Evolutionary conservation across 30 jellyfish, hydroid and myxozoan species (phyloP), one percentile per base, ranked within the genome.

Genomic region (Hydractinia symbiolongicarpus): DNA sequence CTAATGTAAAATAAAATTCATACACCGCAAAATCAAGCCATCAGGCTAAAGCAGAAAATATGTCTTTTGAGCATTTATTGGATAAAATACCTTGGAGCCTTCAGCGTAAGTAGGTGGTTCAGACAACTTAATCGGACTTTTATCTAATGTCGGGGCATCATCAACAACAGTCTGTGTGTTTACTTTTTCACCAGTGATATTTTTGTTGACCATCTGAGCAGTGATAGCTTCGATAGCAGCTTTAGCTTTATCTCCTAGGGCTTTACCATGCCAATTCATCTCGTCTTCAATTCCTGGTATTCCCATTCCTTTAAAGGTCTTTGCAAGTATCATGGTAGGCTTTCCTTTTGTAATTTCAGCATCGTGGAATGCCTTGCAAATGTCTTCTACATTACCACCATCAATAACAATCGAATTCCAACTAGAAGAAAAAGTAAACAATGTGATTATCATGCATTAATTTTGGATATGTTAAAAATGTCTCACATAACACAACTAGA

Each of bases 201-300:
- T 70, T 15, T 73, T 66, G 78, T 86, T 90, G 57, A 64, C 56
- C 94, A 90, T 90, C 9, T 16, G 78, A 6, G 88, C 53, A 52
- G 81, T 84, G 68, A 90, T 86, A 4, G 94, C 94, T 55, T 61
- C 61, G 51, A 90, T 90, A 40, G 95, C 91, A 5, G 73, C 95
- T 14, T 81, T 91, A 19, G 95, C 90, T 74, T 90, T 90, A 84
- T 67, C 95, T 9, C 99, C 99, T 8, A 93, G 86, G 5, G 99
- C 95, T 67, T 93, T 93, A 14, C 99, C 99, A 78, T 93, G 99
- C 99, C 99, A 93, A 81, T 87, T 87, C 94, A 84, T 57, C 64
- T 84, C 79, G 73, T 88, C 92, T 50, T 87, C 96, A 87, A 93
- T 82, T 15, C 96, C 98, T 76, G 82, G 70, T 20, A 77, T 54